A percentile compares a stretch with the other conserved stretches of the same genome.
Evolutionary conservation across 2,797 vertebrate species (phyloP).

Genomic region (Smutsia gigantea): DNA sequence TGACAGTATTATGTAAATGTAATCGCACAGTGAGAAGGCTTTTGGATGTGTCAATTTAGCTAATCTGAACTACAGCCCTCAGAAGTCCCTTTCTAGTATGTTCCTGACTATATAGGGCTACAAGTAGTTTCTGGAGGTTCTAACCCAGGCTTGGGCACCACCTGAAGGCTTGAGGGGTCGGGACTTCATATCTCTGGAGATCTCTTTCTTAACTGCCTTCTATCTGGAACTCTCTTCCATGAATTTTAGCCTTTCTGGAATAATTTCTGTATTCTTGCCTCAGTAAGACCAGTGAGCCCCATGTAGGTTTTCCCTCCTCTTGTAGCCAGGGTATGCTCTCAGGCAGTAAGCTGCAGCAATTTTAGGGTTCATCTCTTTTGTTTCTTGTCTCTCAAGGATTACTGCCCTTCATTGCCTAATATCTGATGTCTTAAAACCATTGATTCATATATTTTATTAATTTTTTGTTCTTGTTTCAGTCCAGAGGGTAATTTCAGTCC

Average conservation of each 20-base stretch:
- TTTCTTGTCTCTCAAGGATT: neutral
- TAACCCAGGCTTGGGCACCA: neutral
- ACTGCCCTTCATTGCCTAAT: neutral
- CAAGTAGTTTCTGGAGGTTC: neutral
- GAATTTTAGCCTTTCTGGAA: neutral
- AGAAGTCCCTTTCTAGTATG: neutral
- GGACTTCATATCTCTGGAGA: neutral
- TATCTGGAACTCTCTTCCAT: neutral
- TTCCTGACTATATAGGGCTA: neutral
- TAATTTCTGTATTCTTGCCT: neutral
- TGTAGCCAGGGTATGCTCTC: neutral
- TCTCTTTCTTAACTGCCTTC: neutral
- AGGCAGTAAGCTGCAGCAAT: neutral
- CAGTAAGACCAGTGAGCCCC: neutral
- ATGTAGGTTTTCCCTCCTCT: accelerated
- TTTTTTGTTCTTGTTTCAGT: neutral
- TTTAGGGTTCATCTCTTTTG: neutral
- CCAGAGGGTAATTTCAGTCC: neutral
- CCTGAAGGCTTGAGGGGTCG: neutral
- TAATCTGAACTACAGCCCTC: neutral
- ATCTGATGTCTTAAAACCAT: neutral
- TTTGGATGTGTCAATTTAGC: neutral
- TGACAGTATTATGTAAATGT: neutral
- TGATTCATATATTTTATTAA: neutral
- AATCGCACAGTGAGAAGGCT: neutral